These are phyloP conservation scores for Tuberolachnus salignus DNA, from an alignment of 2,888 invertebrate species.

Conservation along the genomic window DNA sequence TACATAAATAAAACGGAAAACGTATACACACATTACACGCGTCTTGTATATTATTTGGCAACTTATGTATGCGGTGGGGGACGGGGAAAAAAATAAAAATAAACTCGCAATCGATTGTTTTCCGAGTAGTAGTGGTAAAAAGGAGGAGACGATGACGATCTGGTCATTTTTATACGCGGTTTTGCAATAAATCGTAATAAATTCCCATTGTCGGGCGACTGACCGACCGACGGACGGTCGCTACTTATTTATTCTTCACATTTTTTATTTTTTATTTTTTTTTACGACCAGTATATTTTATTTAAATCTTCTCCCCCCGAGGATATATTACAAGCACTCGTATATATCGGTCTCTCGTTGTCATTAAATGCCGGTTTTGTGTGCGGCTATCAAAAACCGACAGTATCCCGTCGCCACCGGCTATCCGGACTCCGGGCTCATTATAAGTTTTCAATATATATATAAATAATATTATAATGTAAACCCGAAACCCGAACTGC, in stretches of 20 bases:
- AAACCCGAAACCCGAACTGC: slow-evolving; percentile 2
- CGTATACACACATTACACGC: background rate
- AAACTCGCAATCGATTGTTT: slow-evolving; percentile 28
- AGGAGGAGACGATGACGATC: background rate
- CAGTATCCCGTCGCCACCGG: background rate
- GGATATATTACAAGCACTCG: slow-evolving; percentile 2
- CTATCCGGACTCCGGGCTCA: background rate
- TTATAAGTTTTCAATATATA: slow-evolving; percentile 32
- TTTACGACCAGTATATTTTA: slow-evolving; percentile 8
- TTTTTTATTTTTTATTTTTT: slow-evolving; percentile 14
- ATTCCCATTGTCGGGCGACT: slow-evolving; percentile 14
- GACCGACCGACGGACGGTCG: background rate
- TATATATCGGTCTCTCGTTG: background rate
- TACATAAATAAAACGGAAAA: slow-evolving; percentile 29
- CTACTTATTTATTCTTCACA: slow-evolving; percentile 25
- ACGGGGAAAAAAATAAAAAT: background rate
- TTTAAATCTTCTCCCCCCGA: slow-evolving; percentile 16
- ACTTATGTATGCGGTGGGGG: background rate
- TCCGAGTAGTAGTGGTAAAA: slow-evolving; percentile 13
- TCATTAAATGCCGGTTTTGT: background rate
- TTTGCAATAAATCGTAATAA: slow-evolving; percentile 15
- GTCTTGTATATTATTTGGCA: slow-evolving; percentile 22
- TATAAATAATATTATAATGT: no score
- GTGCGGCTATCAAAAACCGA: slow-evolving; percentile 7
- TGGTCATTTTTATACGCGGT: background rate